phyloP scores from a whole-genome alignment of 2,797 vertebrate species.

The Tachyglossus aculeatus region DNA sequence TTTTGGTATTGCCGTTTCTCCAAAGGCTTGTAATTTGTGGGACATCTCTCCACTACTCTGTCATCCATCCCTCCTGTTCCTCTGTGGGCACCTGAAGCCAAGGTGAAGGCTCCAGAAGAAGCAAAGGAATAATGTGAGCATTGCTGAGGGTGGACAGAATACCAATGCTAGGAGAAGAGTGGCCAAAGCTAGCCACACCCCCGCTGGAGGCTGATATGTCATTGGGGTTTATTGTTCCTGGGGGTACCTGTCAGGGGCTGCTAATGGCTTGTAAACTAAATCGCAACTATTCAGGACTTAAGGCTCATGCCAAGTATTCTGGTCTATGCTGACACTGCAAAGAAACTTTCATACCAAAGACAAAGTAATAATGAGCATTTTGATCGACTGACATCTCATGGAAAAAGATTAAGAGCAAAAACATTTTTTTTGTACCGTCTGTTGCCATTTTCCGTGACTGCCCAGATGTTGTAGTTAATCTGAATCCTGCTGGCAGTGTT shows the following conservation, averaged over 20 bases:
- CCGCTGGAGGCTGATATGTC: too few species aligned
- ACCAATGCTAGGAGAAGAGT: too few species aligned
- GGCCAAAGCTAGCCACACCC: too few species aligned
- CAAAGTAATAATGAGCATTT: slow-evolving; percentile 24
- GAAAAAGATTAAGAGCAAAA: slow-evolving; percentile 31
- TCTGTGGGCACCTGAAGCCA: too few species aligned
- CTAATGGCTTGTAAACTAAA: not conserved
- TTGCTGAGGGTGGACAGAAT: too few species aligned
- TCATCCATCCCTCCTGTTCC: too few species aligned
- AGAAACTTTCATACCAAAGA: slow-evolving; percentile 53
- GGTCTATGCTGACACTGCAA: slow-evolving; percentile 20
- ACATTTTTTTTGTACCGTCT: slow-evolving; percentile 83
- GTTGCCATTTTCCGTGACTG: slow-evolving; percentile 90
- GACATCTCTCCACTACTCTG: too few species aligned
- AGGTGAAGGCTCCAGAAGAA: too few species aligned
- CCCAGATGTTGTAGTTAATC: slow-evolving; percentile 91
- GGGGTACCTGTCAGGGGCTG: not conserved
- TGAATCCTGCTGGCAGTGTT: slow-evolving; percentile 95
- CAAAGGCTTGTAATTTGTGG: too few species aligned
- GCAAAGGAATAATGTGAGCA: too few species aligned
- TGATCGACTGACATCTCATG: not conserved
- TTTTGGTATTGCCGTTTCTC: too few species aligned
- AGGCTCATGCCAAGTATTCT: slow-evolving; percentile 4
- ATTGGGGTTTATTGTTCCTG: not conserved
- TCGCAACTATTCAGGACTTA: slow-evolving; percentile 40